Evolutionary conservation across 2,888 invertebrate genomes (phyloP), one percentile per base, ranked within the genome.

Genomic region (Cenopis cana): DNA sequence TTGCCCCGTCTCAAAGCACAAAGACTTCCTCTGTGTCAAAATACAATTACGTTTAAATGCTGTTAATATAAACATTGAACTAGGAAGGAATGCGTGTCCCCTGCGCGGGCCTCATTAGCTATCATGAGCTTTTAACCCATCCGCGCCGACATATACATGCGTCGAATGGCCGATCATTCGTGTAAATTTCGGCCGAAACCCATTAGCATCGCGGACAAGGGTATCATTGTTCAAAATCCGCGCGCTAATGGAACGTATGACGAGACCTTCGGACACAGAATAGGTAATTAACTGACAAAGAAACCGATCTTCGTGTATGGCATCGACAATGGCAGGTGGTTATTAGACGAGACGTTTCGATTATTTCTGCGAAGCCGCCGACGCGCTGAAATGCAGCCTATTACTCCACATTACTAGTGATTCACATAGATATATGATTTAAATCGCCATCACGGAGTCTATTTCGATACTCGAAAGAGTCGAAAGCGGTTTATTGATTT

Each of bases 241-340:
- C 69, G 55, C 10, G 56, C 70, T 64, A 69, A 62, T 69, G 69
- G 69, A 77, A 76, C 74, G 77, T 79, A 83, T 82, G 74, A 36
- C 41, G 46, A 75, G 68, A 68, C 78, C 83, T 84, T 84, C 87
- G 77, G 81, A 76, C 83, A 81, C 78, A 74, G 75, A 67, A 77
- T 77, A n/a, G n/a, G n/a, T n/a, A 81, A 87, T 89, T 86, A 87
- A 78, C 78, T 79, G 74, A 83, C 82, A 82, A 85, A 80, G 80
- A 56, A 70, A 60, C 74, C 59, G 71, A 74, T 74, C 73, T 77
- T 66, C 74, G 73, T 78, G 77, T 78, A 75, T 75, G 73, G 73
- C 76, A 76, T 76, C 76, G 76, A 75, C 74, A 67, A 74, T 79
- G 81, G 78, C 81, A 80, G 77, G 78, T 74, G 74, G 72, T 77